Conservation (phyloP, 2,797 vertebrate genomes). For the Chanos chanos region DNA sequence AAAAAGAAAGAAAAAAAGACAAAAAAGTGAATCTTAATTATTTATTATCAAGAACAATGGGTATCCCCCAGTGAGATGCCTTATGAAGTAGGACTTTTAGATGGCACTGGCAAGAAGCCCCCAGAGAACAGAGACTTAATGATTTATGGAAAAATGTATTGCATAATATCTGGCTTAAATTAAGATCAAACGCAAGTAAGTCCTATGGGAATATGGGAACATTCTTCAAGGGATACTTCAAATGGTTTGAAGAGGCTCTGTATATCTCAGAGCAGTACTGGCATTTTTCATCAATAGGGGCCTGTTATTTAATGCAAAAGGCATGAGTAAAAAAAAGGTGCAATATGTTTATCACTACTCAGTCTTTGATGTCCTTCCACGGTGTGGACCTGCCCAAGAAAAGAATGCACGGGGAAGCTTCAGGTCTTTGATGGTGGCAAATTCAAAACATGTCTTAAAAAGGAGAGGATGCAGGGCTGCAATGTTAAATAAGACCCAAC, state of each 20-base stretch:
- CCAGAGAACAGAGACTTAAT: background rate
- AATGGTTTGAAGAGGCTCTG: conserved; percentile 34
- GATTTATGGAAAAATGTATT: conserved; percentile 9
- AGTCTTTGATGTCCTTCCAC: conserved; percentile 47
- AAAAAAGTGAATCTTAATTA: no score
- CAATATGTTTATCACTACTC: conserved; percentile 14
- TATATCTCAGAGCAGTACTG: background rate
- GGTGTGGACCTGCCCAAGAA: conserved; percentile 8
- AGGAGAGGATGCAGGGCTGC: background rate
- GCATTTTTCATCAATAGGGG: conserved; percentile 33
- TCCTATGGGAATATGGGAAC: background rate
- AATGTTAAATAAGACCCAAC: background rate
- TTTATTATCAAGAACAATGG: no score
- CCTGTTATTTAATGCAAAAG: conserved; percentile 36
- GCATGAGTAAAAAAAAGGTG: conserved; percentile 8
- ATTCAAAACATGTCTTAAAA: conserved; percentile 37
- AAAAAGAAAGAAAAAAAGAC: no score
- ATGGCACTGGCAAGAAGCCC: no score
- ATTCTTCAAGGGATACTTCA: background rate
- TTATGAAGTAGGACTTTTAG: no score
- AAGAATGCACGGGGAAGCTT: conserved; percentile 5
- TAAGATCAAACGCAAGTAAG: conserved; percentile 25
- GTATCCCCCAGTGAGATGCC: no score
- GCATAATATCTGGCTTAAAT: conserved; percentile 19
- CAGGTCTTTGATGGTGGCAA: conserved; percentile 21